Evolutionary conservation across 1,140 invertebrate genomes (phyloP).

Genomic region (Dreissena polymorpha): DNA sequence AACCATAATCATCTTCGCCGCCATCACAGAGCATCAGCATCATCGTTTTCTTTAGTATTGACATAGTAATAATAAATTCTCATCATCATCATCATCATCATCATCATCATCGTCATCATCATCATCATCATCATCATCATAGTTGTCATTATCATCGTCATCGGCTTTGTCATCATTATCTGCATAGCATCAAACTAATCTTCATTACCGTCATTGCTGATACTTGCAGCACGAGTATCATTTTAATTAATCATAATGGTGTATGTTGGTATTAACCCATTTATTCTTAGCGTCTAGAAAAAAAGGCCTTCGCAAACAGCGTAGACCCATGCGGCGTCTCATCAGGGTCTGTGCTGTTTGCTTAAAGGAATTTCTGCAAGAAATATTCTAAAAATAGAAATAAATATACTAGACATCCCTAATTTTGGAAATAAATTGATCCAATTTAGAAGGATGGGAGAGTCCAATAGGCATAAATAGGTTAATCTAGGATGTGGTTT

Average conservation of each 20-base stretch:
- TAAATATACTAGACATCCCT: too few species aligned
- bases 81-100: constrained; percentile 57
- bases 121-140: constrained; percentile 29
- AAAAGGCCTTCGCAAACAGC: too few species aligned
- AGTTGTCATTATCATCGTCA: constrained; percentile 32
- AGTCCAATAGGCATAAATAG: too few species aligned
- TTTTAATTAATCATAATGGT: neutral
- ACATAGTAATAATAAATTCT: constrained; percentile 7
- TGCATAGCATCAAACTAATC: constrained; percentile 3
- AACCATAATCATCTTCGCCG: neutral
- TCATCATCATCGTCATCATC: constrained; percentile 57
- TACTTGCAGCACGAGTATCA: neutral
- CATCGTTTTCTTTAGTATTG: neutral
- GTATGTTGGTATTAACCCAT: neutral
- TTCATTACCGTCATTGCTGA: neutral
- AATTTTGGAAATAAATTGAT: too few species aligned
- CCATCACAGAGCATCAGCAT: neutral
- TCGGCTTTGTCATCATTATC: constrained; percentile 24
- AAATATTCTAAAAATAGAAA: too few species aligned
- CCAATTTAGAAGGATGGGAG: too few species aligned
- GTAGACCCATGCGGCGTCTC: too few species aligned
- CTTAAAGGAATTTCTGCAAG: too few species aligned
- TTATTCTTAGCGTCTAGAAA: neutral
- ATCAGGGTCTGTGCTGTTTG: too few species aligned
- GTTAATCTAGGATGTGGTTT: neutral